Conservation (phyloP, 2,797 vertebrate species). For the Gila robusta region DNA sequence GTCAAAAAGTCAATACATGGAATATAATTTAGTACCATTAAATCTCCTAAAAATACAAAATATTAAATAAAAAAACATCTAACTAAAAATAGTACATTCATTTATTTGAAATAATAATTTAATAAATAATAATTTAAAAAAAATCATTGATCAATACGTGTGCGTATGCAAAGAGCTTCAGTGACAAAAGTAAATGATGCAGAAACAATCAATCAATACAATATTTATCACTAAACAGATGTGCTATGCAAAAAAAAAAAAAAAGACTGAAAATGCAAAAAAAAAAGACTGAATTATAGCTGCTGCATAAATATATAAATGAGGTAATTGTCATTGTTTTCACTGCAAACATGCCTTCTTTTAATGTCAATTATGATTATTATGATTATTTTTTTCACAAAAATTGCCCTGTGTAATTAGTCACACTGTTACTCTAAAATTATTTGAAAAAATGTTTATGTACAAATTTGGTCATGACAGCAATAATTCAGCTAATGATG, state of each 20-base stretch:
- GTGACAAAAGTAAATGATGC: neutral
- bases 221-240: neutral
- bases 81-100: neutral
- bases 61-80: neutral
- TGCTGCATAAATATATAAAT: neutral
- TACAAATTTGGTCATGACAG: neutral
- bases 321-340: neutral
- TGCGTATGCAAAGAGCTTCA: neutral
- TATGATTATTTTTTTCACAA: neutral
- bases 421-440: too few relatives aligned
- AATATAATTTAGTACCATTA: neutral
- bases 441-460: too few relatives aligned
- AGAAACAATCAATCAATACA: neutral
- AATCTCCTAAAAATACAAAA: neutral
- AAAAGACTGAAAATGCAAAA: neutral
- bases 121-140: neutral
- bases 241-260: neutral
- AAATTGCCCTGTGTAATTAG: too few relatives aligned
- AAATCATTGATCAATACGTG: neutral
- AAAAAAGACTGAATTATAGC: neutral
- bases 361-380: neutral
- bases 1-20: neutral
- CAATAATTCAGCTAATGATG: too few relatives aligned
- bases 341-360: neutral
- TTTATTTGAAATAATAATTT: neutral